These are phyloP conservation scores for Synodontis membranacea DNA, from an alignment of 2,113 vertebrate genomes.

Conservation along the genomic window DNA sequence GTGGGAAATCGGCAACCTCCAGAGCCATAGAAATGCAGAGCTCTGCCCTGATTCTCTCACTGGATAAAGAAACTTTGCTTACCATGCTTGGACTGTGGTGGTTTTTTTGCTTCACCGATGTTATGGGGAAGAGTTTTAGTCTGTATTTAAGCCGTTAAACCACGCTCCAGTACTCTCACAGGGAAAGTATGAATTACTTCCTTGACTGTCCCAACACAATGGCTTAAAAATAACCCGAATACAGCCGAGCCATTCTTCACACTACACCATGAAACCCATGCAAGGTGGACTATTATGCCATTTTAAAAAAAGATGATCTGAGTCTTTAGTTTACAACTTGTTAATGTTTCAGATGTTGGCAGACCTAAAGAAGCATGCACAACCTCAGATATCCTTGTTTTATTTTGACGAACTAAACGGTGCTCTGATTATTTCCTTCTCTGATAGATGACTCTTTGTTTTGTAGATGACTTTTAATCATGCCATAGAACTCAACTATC, in stretches of 20 bases:
- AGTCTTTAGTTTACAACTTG: background rate
- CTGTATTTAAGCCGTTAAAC: background rate
- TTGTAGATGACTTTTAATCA: background rate
- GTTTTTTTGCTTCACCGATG: background rate
- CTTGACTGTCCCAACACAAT: background rate
- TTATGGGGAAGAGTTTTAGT: slow-evolving; percentile 8
- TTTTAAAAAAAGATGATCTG: background rate
- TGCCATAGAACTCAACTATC: background rate
- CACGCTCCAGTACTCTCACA: background rate
- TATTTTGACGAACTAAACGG: no score
- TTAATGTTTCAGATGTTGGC: background rate
- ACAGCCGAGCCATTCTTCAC: background rate
- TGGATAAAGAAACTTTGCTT: background rate
- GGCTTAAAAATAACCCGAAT: slow-evolving; percentile 14
- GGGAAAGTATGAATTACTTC: slow-evolving; percentile 7
- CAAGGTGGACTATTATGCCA: background rate
- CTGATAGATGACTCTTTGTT: background rate
- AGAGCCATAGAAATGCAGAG: slow-evolving; percentile 30
- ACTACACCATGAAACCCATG: background rate
- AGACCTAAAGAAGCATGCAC: background rate
- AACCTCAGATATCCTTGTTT: no score
- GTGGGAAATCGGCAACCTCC: slow-evolving; percentile 36
- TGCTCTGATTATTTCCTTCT: no score
- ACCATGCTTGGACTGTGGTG: background rate
- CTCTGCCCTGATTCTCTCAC: slow-evolving; percentile 12